Evolutionary conservation across 1,140 invertebrate species (phyloP).

Genomic region (Drosophila seguyi): DNA sequence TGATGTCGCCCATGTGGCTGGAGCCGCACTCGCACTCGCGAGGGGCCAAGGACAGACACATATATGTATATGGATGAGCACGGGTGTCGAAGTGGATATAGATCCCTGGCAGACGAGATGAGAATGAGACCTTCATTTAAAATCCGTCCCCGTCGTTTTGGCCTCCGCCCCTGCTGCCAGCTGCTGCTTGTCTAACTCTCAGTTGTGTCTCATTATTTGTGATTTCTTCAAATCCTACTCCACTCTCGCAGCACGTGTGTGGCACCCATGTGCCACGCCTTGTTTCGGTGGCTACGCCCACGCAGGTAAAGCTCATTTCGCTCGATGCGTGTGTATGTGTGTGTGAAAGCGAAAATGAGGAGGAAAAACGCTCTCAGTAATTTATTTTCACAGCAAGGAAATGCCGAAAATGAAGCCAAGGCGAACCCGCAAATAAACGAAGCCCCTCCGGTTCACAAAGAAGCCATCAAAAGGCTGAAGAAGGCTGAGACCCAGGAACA

Average conservation of each 20-base stretch:
- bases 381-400: slow-evolving; percentile 18
- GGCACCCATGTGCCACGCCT: slow-evolving; percentile 30
- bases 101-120: slow-evolving; percentile 12
- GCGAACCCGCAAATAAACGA: slow-evolving; percentile 21
- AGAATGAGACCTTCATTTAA: slow-evolving; percentile 18
- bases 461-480: slow-evolving; percentile 12
- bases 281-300: slow-evolving; percentile 26
- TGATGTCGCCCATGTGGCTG: slow-evolving; percentile 9
- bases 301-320: slow-evolving; percentile 14
- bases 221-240: slow-evolving; percentile 59
- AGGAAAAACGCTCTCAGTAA: slow-evolving; percentile 15
- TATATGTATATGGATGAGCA: neutral
- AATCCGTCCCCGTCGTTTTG: slow-evolving; percentile 6
- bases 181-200: slow-evolving; percentile 46
- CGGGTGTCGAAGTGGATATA: slow-evolving; percentile 15
- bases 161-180: neutral
- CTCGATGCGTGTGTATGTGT: neutral
- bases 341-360: slow-evolving; percentile 14
- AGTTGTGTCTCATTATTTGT: slow-evolving; percentile 77
- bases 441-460: neutral
- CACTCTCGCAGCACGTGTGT: slow-evolving; percentile 24
- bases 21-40: slow-evolving; percentile 6
- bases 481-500: slow-evolving; percentile 5
- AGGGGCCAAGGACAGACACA: slow-evolving; percentile 12
- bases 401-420: slow-evolving; percentile 20